Evolutionary conservation across 2,113 vertebrate species (phyloP), one percentile per base, ranked within the genome.

Genomic region (Lonchura striata): DNA sequence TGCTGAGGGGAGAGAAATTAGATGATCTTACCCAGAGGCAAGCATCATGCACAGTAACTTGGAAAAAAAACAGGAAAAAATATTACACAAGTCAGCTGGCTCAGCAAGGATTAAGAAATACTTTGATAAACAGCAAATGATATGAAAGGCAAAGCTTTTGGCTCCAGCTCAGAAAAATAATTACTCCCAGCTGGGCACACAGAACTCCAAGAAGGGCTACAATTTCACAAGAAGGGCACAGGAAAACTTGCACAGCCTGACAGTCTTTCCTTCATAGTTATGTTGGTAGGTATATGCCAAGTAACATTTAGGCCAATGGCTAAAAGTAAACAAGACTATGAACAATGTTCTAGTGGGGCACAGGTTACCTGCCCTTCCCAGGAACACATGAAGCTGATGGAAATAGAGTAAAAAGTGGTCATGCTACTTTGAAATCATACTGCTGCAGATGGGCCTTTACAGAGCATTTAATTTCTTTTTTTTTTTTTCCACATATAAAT

Each of bases 61-160:
- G 44, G 70, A 59, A 86, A 82, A 82, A 91, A 70, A 92, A 13
- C 49, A 60, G 52, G 53, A 68, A 94, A 95, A 88, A 96, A 81
- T 91, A 93, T 94, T 96, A 94, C 86, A 91, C 74, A 94, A 96
- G 64, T 91, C 84, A 96, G 91, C 78, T 95, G 88, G 75, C 96
- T 96, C 91, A 92, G 92, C 75, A 81, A 95, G 88, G 82, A 97
- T 96, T 97, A 97, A 91, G 92, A 96, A 97, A 95, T 94, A 97
- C 91, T 82, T 88, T 97, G 93, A 98, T 97, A 95, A 97, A 97
- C 52, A 97, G 91, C 92, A 95, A 95, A 94, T 71, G 79, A 97
- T 95, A 97, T 49, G 82, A 96, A 97, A 97, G 71, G 88, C 74
- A 94, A 94, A 95, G 61, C 66, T 82, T 90, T 75, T 97, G 96